Percentiles rank a stretch among this genome's conserved stretches.
phyloP scores from a whole-genome alignment of 2,113 vertebrate genomes.

The Ciconia maguari region DNA sequence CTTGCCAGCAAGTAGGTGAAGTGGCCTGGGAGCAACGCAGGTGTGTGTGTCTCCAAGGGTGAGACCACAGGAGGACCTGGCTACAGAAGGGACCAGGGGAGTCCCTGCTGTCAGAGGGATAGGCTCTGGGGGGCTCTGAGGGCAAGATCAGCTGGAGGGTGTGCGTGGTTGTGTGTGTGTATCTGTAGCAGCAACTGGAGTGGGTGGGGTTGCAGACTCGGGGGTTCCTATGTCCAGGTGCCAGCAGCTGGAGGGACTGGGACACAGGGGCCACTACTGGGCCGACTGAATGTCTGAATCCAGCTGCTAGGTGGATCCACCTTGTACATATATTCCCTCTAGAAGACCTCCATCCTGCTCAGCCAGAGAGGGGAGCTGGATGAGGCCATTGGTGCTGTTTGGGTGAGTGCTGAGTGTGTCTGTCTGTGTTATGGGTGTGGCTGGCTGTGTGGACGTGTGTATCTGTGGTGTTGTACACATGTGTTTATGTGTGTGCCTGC shows the following conservation, averaged over 20 bases:
- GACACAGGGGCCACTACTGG: not conserved
- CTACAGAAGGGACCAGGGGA: not conserved
- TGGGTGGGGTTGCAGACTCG: not conserved
- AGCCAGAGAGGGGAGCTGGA: not conserved
- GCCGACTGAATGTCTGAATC: not conserved
- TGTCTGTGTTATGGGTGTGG: not conserved
- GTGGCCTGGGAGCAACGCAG: not conserved
- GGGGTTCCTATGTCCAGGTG: fast-evolving
- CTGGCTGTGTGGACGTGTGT: fast-evolving
- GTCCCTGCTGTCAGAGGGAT: not conserved
- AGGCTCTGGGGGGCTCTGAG: not conserved
- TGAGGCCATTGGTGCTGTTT: not conserved
- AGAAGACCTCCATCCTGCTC: not conserved
- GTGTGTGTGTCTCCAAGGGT: not conserved
- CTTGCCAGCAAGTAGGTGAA: not conserved
- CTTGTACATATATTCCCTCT: not conserved
- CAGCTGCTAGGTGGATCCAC: not conserved
- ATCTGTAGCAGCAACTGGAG: not conserved
- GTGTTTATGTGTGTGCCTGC: not conserved
- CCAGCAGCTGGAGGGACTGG: not conserved
- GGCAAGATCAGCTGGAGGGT: not conserved
- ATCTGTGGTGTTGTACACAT: not conserved
- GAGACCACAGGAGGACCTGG: not conserved
- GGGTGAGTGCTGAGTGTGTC: not conserved
- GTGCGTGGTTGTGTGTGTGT: fast-evolving